A percentile compares a stretch with the other conserved stretches of the same genome.
phyloP scores from a whole-genome alignment of 1,140 invertebrate genomes.

The Rhynchophorus ferrugineus region DNA sequence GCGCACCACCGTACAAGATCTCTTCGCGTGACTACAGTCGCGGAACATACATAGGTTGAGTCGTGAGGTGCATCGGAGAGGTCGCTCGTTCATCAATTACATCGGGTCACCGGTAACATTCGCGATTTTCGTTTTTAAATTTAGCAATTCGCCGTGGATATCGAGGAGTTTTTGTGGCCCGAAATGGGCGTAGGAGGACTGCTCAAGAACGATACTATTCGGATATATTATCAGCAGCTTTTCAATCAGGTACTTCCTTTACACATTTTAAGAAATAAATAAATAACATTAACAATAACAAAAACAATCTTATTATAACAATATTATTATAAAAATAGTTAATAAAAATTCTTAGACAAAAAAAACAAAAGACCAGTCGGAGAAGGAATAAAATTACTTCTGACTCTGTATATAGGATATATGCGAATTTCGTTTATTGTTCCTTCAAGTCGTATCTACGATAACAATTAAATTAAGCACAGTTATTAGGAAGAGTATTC shows the following conservation, averaged over 20 bases:
- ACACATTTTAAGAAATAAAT: too few species aligned
- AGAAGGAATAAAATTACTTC: too few species aligned
- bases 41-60: neutral
- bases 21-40: neutral
- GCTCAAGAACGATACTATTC: neutral
- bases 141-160: neutral
- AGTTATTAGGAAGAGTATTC: too few species aligned
- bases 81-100: neutral
- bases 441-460: too few species aligned
- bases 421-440: too few species aligned
- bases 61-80: neutral
- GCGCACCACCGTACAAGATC: neutral
- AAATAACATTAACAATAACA: too few species aligned
- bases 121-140: neutral
- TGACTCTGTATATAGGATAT: too few species aligned
- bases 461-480: too few species aligned
- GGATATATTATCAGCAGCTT: neutral
- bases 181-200: neutral
- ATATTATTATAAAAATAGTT: too few species aligned
- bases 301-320: too few species aligned
- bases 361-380: too few species aligned
- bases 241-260: neutral
- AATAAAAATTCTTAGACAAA: too few species aligned
- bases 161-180: neutral
- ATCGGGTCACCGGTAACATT: neutral